Percentiles rank a stretch among this genome's conserved stretches.
These are phyloP conservation scores for Coilia nasus DNA, from an alignment of 2,797 vertebrate species.

Conservation along the genomic window DNA sequence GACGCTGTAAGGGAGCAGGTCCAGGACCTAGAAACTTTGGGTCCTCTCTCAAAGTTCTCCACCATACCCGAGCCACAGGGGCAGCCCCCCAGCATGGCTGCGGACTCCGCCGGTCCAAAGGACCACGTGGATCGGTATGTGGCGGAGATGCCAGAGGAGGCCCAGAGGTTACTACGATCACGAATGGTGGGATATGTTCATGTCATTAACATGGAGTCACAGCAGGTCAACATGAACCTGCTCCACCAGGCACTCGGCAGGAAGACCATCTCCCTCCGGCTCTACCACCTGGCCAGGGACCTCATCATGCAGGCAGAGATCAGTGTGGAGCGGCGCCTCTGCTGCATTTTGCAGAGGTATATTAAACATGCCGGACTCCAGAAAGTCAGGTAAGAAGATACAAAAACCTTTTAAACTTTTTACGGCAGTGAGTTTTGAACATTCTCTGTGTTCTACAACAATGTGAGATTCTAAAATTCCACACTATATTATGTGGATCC, in stretches of 20 bases:
- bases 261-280: constrained; percentile 43
- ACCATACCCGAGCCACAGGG: not conserved
- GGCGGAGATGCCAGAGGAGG: not conserved
- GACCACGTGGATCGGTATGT: constrained; percentile 4
- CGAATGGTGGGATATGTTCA: constrained; percentile 19
- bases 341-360: constrained; percentile 63
- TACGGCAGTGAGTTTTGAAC: too few relatives aligned
- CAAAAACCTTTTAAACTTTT: too few relatives aligned
- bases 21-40: not conserved
- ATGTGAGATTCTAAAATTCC: too few relatives aligned
- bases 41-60: not conserved
- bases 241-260: constrained; percentile 53
- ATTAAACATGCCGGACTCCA: constrained; percentile 33
- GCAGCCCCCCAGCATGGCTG: not conserved
- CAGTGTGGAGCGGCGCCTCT: not conserved
- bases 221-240: constrained; percentile 60
- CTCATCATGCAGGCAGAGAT: constrained; percentile 44
- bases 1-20: not conserved
- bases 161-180: not conserved
- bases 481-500: too few relatives aligned
- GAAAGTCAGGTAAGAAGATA: constrained; percentile 13
- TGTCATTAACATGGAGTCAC: constrained; percentile 58
- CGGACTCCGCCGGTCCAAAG: not conserved
- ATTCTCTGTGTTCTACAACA: too few relatives aligned
- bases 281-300: constrained; percentile 46